phyloP scores from a whole-genome alignment of 1,140 invertebrate genomes.

The Macrocentrus cingulum region DNA sequence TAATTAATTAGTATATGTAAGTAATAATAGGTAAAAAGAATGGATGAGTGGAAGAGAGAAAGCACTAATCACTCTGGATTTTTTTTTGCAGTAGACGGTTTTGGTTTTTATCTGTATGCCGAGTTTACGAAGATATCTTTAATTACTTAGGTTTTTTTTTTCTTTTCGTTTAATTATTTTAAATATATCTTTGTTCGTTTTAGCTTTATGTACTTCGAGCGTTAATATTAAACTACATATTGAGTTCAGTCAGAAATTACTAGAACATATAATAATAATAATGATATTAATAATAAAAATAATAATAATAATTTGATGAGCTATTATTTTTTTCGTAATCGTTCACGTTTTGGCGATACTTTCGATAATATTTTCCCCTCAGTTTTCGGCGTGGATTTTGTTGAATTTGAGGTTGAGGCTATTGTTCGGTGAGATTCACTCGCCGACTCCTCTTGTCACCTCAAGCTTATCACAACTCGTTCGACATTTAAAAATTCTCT shows the following conservation, averaged over 20 bases:
- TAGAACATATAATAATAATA: too few species aligned
- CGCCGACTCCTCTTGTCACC: conserved; percentile 57
- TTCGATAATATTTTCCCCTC: conserved; percentile 26
- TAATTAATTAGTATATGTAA: neutral
- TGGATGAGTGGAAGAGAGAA: neutral
- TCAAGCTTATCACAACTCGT: conserved; percentile 62
- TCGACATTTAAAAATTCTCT: conserved; percentile 71
- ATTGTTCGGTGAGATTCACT: conserved; percentile 34
- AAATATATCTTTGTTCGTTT: too few species aligned
- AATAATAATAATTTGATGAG: too few species aligned
- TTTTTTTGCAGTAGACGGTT: too few species aligned
- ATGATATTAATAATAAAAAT: too few species aligned
- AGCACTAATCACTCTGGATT: neutral
- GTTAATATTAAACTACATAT: too few species aligned
- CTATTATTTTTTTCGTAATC: conserved; percentile 6
- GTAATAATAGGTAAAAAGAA: neutral
- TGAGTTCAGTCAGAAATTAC: too few species aligned
- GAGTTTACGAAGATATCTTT: too few species aligned
- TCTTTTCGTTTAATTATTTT: too few species aligned
- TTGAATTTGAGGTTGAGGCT: conserved; percentile 10
- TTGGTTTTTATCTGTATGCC: too few species aligned
- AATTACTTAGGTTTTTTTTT: too few species aligned
- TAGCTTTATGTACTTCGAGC: too few species aligned
- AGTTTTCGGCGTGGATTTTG: conserved; percentile 13
- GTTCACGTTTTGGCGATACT: neutral